These are phyloP conservation scores for Rhagonycha fulva DNA, from an alignment of 2,888 invertebrate species.

Conservation along the genomic window DNA sequence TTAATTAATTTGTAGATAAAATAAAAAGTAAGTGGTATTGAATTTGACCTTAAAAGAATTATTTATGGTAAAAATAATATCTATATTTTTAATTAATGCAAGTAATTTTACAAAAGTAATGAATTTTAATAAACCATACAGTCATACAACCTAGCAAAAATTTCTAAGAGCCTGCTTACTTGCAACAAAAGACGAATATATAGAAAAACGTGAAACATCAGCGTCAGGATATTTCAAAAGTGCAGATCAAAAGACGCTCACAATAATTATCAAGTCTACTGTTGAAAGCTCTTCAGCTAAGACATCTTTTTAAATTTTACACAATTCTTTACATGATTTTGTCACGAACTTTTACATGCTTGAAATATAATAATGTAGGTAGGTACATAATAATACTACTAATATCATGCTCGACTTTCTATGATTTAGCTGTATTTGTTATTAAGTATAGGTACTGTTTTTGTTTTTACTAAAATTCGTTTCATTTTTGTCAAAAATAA, in stretches of 20 bases:
- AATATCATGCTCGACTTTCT: background rate
- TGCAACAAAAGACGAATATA: slow-evolving; percentile 34
- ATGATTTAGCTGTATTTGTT: background rate
- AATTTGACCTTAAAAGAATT: background rate
- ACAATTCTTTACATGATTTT: slow-evolving; percentile 5
- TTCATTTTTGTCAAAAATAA: background rate
- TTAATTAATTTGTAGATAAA: background rate
- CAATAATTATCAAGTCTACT: slow-evolving; percentile 34
- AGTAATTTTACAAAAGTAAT: background rate
- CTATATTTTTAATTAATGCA: background rate
- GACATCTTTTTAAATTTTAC: slow-evolving; percentile 12
- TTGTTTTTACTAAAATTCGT: too few relatives aligned
- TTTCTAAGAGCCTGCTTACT: slow-evolving; percentile 15
- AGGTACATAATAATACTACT: too few relatives aligned
- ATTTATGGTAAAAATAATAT: background rate
- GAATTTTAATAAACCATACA: slow-evolving; percentile 3
- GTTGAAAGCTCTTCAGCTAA: slow-evolving; percentile 32
- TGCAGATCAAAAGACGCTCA: slow-evolving; percentile 35
- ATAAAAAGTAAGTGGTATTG: background rate
- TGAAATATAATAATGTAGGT: too few relatives aligned
- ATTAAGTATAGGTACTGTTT: background rate
- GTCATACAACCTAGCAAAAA: slow-evolving; percentile 15
- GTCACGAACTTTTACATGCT: background rate
- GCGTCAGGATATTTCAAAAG: slow-evolving; percentile 35
- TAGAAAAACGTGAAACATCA: slow-evolving; percentile 32